Evolutionary conservation across 1,140 invertebrate genomes (phyloP).

Genomic region (Drosophila obscura): DNA sequence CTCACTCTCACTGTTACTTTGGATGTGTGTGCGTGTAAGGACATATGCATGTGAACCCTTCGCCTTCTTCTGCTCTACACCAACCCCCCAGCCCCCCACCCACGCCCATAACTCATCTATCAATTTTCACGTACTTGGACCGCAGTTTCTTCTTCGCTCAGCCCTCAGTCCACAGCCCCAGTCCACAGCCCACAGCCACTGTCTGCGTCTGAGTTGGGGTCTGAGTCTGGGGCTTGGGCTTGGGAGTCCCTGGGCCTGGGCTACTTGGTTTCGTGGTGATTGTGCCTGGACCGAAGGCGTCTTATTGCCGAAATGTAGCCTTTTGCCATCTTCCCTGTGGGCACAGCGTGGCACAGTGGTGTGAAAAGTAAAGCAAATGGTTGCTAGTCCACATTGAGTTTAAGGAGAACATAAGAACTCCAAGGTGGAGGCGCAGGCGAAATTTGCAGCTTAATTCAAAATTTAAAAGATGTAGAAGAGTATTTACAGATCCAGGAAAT

Average conservation of each 20-base stretch:
- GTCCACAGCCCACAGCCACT: conserved; percentile 1
- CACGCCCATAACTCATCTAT: conserved; percentile 82
- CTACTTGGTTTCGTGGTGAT: conserved; percentile 4
- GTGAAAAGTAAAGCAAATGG: not conserved
- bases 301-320: conserved; percentile 81
- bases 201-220: conserved; percentile 8
- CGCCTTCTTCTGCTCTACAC: conserved; percentile 7
- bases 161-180: conserved; percentile 7
- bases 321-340: conserved; percentile 49
- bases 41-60: conserved; percentile 77
- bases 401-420: no score
- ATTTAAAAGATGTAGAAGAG: no score
- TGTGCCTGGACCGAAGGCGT: conserved; percentile 63
- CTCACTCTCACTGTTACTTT: not conserved
- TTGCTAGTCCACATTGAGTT: no score
- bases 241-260: no score
- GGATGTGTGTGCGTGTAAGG: conserved; percentile 54
- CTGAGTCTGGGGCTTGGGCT: conserved; percentile 31
- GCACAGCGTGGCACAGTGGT: conserved; percentile 51
- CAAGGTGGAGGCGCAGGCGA: no score
- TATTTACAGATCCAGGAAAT: no score
- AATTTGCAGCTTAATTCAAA: no score
- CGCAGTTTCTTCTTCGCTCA: conserved; percentile 49
- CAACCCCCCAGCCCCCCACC: not conserved
- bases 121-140: conserved; percentile 83